A percentile compares a stretch with the other conserved stretches of the same genome.
Evolutionary conservation across 2,888 invertebrate genomes (phyloP).

Genomic region (Pachydiplax longipennis): DNA sequence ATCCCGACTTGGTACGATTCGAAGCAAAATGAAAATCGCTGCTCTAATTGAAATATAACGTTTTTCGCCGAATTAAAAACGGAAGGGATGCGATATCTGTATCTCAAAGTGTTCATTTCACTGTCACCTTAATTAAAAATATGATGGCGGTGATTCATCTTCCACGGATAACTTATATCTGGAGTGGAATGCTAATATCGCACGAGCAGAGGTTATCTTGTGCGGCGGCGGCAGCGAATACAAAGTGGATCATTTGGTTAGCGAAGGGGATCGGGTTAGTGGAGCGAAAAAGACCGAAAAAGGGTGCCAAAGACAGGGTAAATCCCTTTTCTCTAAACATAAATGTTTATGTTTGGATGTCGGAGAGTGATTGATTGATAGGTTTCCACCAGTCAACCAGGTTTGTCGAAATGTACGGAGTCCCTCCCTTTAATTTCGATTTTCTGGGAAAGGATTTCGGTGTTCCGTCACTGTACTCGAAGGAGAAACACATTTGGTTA

Average conservation of each 20-base stretch:
- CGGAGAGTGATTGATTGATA: constrained; percentile 1
- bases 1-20: not conserved
- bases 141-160: constrained; percentile 5
- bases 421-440: not conserved
- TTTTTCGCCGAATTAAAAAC: constrained; percentile 14
- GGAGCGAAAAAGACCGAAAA: not conserved
- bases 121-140: constrained; percentile 30
- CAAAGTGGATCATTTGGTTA: constrained; percentile 17
- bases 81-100: not conserved
- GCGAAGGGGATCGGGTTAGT: not conserved
- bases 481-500: too few species aligned
- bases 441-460: not conserved
- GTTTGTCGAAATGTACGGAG: not conserved
- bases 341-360: not conserved
- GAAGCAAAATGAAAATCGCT: not conserved
- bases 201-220: not conserved
- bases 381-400: not conserved
- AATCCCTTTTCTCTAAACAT: not conserved
- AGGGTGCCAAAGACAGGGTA: too few species aligned
- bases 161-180: constrained; percentile 16
- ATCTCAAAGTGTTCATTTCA: not conserved
- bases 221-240: not conserved
- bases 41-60: not conserved
- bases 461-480: too few species aligned
- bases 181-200: constrained; percentile 26